A percentile compares a stretch with the other conserved stretches of the same genome.
Evolutionary conservation across 1,140 invertebrate species (phyloP).

Genomic region (Papilio polyxenes): DNA sequence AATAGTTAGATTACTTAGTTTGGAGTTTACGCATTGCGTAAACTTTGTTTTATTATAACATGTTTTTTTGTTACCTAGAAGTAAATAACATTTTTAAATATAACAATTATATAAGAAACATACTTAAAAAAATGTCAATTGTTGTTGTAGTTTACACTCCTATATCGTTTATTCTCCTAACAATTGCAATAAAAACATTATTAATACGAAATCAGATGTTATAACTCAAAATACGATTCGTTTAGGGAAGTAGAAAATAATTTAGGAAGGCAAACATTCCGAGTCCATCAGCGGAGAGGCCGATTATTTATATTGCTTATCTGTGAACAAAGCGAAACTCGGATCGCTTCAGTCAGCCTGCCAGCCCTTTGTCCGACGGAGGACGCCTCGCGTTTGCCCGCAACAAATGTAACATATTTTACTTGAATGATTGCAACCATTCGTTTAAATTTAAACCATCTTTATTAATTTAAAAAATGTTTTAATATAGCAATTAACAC

Average conservation of each 20-base stretch:
- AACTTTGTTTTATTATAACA: too few relatives aligned
- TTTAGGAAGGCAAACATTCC: slow-evolving; percentile 39
- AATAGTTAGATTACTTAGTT: too few relatives aligned
- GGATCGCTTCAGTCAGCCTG: slow-evolving; percentile 52
- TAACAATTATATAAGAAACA: too few relatives aligned
- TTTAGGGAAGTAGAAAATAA: slow-evolving; percentile 37
- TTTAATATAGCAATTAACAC: background rate
- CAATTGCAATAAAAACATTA: too few relatives aligned
- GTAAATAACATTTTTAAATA: too few relatives aligned
- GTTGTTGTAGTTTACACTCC: too few relatives aligned
- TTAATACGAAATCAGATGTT: background rate
- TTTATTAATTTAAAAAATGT: background rate
- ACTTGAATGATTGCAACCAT: background rate
- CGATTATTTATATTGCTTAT: slow-evolving; percentile 66
- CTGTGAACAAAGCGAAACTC: slow-evolving; percentile 60
- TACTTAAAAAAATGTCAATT: too few relatives aligned
- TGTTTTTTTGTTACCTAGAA: too few relatives aligned
- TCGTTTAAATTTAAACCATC: background rate
- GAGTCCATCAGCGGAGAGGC: slow-evolving; percentile 53
- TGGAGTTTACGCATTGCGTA: too few relatives aligned
- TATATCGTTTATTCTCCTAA: too few relatives aligned
- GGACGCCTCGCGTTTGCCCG: slow-evolving; percentile 22
- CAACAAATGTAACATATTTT: slow-evolving; percentile 14
- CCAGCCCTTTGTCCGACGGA: slow-evolving; percentile 48
- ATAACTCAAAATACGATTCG: slow-evolving; percentile 11